Base-by-base conservation (phyloP, 35 echinoderm and acorn worm genomes). In the Patiria miniata region DNA sequence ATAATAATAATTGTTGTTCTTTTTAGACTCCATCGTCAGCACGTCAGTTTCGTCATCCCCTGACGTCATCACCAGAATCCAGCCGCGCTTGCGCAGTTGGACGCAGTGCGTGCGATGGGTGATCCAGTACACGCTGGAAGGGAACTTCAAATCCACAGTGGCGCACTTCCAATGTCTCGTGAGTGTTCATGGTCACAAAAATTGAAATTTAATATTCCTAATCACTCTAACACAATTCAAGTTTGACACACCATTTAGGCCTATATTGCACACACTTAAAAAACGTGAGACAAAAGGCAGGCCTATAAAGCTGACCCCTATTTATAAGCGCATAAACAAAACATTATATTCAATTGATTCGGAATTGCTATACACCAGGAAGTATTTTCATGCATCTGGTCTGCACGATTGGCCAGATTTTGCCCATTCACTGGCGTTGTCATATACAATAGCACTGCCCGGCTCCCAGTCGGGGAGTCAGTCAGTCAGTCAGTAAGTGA, bases 81-180 rank as follows among this genome's bases (percentile, higher is more conserved):
- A 84, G 53, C 82, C 53, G 57, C 38, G 82, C 53, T 52, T 53
- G 57, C 80, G 51, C 40, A 82, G 80, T 82, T 82, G 80, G 80
- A 82, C 80, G 18, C 80, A 82, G 28, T 82, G 80, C 80, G 19
- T 82, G 23, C 19, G 51, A 44, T 82, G 80, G 80, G 51, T 82
- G 28, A 44, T 82, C 12, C 80, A 82, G 29, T 82, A 82, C 44
- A 52, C 80, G 5, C n/a, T 82, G 0, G 80, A 82, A 33, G 30
- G 44, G 21, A 82, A 82, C 52, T 82, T 82, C 44, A 47, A 53
- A 12, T 50, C 39, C 51, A 82, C 80, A 32, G 51, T 82, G 14
- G 80, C 80, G 30, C 80, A 82, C 51, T 82, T 82, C 32, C 80
- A 28, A 50, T 82, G 40, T 16, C 40, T 82, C n/a, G 80, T 82